Base-by-base conservation (phyloP, 2,797 vertebrate genomes). In the Lates japonicus region DNA sequence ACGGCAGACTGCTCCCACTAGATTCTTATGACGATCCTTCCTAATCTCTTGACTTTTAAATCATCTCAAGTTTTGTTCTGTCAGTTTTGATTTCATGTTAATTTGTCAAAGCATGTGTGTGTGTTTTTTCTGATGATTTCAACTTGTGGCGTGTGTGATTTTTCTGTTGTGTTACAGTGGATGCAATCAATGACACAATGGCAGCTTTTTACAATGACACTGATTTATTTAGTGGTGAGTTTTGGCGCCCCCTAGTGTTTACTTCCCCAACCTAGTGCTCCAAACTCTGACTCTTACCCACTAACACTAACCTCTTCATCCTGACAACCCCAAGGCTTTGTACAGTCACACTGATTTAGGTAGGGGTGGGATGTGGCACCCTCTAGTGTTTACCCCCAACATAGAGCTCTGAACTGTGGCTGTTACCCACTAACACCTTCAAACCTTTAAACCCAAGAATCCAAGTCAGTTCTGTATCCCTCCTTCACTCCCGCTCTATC, bases 181-280 rank as follows among this genome's bases (percentile, higher is more conserved):
- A 99, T 97, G 96, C 97, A 96, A 96, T 98, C 97, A 99, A 99
- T 99, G 98, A 99, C 94, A 99, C 97, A 97, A 95, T 98, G 97
- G 96, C 97, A 96, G 97, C 96, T 97, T 97, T 97, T 96, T 98
- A 98, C 97, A 99, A 97, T 99, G 97, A 98, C 95, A 98, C 97
- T 97, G 98, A 97, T 96, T 97, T 98, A 94, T 98, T 96, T 97
- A 96, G 98, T 98, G 98, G 98, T 99, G 98, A 99, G 98, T 99
- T 97, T 94, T 90, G 94, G 95, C 96, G 93, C 95, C 95, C 93
- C 91, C 94, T 95, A 96, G 95, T 96, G 95, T 94, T 95, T 89
- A 85, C 89, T 29, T 60, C 81, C 83, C 91, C 78, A 83, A 93
- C 85, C 41, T 74, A 74, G 70, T 64, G 70, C 85, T 88, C 80